These are phyloP conservation scores for Acronicta alni DNA, from an alignment of 2,888 invertebrate species.

Conservation along the genomic window DNA sequence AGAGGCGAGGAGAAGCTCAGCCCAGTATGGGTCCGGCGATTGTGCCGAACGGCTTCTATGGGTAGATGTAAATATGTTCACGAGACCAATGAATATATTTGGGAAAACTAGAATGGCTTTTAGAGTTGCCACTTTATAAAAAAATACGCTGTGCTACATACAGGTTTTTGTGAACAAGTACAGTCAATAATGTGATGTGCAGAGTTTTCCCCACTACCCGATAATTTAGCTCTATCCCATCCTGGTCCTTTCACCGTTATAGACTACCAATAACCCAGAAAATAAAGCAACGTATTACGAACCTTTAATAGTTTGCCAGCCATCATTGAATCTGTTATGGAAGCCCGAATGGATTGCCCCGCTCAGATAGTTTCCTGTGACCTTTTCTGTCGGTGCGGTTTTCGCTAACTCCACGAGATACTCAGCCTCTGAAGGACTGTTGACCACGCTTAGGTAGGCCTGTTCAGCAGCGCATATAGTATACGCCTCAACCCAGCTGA, in stretches of 20 bases:
- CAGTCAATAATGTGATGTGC: no score
- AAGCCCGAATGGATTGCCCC: conserved; percentile 63
- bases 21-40: no score
- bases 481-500: conserved; percentile 74
- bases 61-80: no score
- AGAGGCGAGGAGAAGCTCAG: no score
- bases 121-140: no score
- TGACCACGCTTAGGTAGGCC: conserved; percentile 71
- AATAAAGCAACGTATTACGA: neutral
- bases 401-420: conserved; percentile 22
- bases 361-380: conserved; percentile 13
- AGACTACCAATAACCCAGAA: neutral
- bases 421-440: conserved; percentile 50
- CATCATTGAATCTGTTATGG: conserved; percentile 50
- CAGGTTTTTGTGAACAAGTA: no score
- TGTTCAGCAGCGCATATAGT: conserved; percentile 69
- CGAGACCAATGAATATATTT: no score
- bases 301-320: conserved; percentile 71
- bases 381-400: neutral
- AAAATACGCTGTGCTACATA: no score
- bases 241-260: neutral
- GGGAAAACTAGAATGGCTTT: no score
- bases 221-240: no score
- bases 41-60: no score
- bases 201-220: no score